These are phyloP conservation scores for Drosophila falleni DNA, from an alignment of 2,888 invertebrate genomes.

Conservation along the genomic window DNA sequence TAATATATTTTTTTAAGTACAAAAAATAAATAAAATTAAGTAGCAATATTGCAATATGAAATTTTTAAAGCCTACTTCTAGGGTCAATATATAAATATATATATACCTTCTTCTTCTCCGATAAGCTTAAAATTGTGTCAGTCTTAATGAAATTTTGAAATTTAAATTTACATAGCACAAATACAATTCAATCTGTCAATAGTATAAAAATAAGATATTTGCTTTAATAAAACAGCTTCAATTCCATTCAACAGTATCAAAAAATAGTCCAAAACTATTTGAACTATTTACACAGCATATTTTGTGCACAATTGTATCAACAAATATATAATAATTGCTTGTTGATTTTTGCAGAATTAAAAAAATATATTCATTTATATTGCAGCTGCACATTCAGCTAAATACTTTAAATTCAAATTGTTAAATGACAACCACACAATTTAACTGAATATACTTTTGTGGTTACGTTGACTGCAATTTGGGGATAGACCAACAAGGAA, in stretches of 20 bases:
- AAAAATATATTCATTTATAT: constrained; percentile 21
- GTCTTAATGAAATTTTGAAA: too few relatives aligned
- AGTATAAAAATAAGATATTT: background rate
- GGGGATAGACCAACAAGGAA: constrained; percentile 18
- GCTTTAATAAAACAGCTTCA: background rate
- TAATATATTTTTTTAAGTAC: too few relatives aligned
- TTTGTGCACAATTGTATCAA: background rate
- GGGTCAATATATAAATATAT: too few relatives aligned
- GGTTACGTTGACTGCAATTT: constrained; percentile 15
- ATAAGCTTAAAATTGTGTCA: too few relatives aligned
- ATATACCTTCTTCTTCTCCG: background rate
- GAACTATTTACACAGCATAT: background rate
- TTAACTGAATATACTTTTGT: constrained; percentile 25
- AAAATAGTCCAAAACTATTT: background rate
- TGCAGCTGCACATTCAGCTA: constrained; percentile 2
- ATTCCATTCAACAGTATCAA: background rate
- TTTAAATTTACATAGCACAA: background rate
- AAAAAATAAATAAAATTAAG: too few relatives aligned
- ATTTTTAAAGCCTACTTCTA: too few relatives aligned
- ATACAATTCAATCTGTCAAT: background rate
- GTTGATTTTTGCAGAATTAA: constrained; percentile 19
- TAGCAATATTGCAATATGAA: too few relatives aligned
- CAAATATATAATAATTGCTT: background rate
- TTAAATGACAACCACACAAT: constrained; percentile 27
- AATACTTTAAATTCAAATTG: constrained; percentile 20